These are phyloP conservation scores for Mesocentrotus franciscanus DNA, from an alignment of 53 echinoderm and acorn worm genomes.

Conservation along the genomic window DNA sequence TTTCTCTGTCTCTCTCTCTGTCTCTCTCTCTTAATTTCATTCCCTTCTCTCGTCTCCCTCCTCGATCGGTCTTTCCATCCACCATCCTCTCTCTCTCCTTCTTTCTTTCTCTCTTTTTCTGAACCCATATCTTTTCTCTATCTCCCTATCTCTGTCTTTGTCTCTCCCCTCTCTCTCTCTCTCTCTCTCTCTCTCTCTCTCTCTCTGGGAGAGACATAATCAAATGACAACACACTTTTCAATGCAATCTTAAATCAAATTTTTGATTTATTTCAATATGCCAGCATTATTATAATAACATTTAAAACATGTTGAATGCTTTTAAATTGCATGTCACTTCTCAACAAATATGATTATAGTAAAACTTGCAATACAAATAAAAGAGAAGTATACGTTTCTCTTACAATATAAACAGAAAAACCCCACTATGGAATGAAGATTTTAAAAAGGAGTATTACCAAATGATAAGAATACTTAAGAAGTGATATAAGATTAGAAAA, in stretches of 20 bases:
- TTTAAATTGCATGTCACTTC: background rate
- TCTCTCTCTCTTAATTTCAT: background rate
- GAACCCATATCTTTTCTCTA: background rate
- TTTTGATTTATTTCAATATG: constrained; percentile 31
- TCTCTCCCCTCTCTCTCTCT: background rate
- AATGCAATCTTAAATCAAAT: background rate
- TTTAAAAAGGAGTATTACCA: background rate
- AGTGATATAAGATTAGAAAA: background rate
- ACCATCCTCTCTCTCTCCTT: background rate
- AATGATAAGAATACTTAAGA: background rate
- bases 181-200: no score
- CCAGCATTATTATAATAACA: background rate
- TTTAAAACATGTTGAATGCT: constrained; percentile 5
- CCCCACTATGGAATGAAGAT: background rate
- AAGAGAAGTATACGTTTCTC: background rate
- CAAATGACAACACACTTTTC: background rate
- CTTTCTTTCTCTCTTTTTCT: background rate
- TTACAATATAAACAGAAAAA: background rate
- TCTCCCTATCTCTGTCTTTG: background rate
- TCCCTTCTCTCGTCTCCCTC: background rate
- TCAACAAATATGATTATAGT: background rate
- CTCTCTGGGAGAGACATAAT: background rate
- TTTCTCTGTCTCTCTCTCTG: background rate
- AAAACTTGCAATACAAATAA: background rate
- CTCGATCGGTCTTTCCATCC: background rate